phyloP scores from a whole-genome alignment of 2,797 vertebrate genomes.

The Dryobates pubescens region DNA sequence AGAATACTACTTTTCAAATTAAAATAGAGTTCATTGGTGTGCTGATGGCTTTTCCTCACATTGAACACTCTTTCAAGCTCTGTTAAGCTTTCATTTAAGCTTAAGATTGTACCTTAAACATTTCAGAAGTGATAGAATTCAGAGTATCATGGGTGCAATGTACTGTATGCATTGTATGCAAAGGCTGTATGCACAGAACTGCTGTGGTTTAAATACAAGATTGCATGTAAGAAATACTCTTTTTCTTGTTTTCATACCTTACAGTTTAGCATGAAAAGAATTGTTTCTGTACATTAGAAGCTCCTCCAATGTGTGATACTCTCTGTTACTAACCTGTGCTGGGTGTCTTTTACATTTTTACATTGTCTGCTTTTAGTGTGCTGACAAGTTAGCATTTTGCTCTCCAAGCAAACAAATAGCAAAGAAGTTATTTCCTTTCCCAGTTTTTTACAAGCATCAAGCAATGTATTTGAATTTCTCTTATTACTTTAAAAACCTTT shows the following conservation, averaged over 20 bases:
- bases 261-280: background rate
- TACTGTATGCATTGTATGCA: background rate
- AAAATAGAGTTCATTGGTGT: background rate
- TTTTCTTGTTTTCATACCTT: background rate
- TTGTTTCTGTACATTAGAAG: background rate
- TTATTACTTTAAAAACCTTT: background rate
- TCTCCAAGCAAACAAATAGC: conserved; percentile 7
- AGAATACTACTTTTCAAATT: background rate
- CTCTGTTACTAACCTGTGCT: background rate
- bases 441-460: background rate
- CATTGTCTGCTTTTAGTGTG: background rate
- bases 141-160: background rate
- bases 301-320: background rate
- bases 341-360: background rate
- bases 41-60: background rate
- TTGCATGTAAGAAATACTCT: background rate
- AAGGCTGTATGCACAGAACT: background rate
- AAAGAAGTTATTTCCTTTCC: background rate
- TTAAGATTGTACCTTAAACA: background rate
- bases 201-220: background rate
- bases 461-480: background rate
- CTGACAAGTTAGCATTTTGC: background rate
- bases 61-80: background rate
- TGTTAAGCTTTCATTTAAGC: background rate
- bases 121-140: background rate